These are phyloP conservation scores for Oryzias curvinotus DNA, from an alignment of 2,113 vertebrate genomes.

Conservation along the genomic window DNA sequence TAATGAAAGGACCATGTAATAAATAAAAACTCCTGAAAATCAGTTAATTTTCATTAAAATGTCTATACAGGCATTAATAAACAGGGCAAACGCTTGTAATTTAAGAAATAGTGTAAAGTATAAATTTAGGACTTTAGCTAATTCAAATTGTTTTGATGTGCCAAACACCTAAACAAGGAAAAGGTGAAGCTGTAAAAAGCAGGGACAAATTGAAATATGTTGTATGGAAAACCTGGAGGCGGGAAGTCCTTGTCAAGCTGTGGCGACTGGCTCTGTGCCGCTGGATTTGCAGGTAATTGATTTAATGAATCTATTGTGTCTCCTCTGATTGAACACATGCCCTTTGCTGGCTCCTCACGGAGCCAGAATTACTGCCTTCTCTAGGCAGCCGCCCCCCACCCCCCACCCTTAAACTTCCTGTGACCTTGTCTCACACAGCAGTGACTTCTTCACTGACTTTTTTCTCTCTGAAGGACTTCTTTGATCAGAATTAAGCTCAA, in stretches of 20 bases:
- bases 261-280: slow-evolving; percentile 61
- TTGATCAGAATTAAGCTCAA: slow-evolving; percentile 21
- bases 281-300: slow-evolving; percentile 69
- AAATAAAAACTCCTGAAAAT: too few relatives aligned
- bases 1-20: too few relatives aligned
- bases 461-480: slow-evolving; percentile 43
- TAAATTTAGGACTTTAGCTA: too few relatives aligned
- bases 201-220: slow-evolving; percentile 21
- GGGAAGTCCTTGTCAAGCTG: slow-evolving; percentile 47
- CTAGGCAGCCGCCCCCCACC: neutral
- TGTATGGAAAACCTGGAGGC: slow-evolving; percentile 31
- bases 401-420: slow-evolving; percentile 10
- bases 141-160: too few relatives aligned
- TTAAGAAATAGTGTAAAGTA: too few relatives aligned
- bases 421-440: slow-evolving; percentile 6
- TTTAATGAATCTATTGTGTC: slow-evolving; percentile 74
- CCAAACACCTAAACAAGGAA: neutral
- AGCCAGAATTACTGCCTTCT: slow-evolving; percentile 29
- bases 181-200: slow-evolving; percentile 17
- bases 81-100: too few relatives aligned
- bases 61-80: too few relatives aligned
- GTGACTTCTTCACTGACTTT: slow-evolving; percentile 16
- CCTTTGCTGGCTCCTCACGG: slow-evolving; percentile 41
- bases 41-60: too few relatives aligned
- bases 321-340: slow-evolving; percentile 63